Evolutionary conservation across 2,888 invertebrate species (phyloP).

Genomic region (Emmelina monodactyla): DNA sequence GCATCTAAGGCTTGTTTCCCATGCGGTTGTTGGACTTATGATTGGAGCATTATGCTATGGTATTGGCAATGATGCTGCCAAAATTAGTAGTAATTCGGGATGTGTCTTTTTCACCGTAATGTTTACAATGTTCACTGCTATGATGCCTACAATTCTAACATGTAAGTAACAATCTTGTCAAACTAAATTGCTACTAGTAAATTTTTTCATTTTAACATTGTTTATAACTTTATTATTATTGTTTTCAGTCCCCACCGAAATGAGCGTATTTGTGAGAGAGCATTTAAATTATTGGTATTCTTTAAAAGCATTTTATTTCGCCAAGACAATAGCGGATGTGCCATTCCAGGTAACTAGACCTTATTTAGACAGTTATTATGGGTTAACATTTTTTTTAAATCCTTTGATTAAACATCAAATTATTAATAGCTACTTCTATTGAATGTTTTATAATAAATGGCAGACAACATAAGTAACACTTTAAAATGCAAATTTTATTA

Average conservation of each 20-base stretch:
- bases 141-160: constrained; percentile 98
- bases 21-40: constrained; percentile 87
- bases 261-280: constrained; percentile 93
- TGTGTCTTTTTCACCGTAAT: constrained; percentile 96
- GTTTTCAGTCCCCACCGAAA: constrained; percentile 94
- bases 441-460: no score
- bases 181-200: neutral
- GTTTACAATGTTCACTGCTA: constrained; percentile 96
- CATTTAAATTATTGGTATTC: constrained; percentile 98
- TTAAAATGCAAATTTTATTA: no score
- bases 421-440: no score
- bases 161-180: constrained; percentile 72
- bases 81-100: constrained; percentile 94
- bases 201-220: no score
- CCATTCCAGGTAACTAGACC: constrained; percentile 89
- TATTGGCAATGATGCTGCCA: constrained; percentile 91
- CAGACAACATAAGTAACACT: no score
- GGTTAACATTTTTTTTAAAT: no score
- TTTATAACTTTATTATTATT: no score
- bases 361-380: no score
- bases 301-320: constrained; percentile 92
- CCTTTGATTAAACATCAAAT: no score
- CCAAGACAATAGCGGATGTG: constrained; percentile 94
- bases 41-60: constrained; percentile 94
- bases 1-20: constrained; percentile 84